A percentile compares a stretch with the other conserved stretches of the same genome.
phyloP scores from a whole-genome alignment of 1,140 invertebrate genomes.

The Drosophila quadrilineata region DNA sequence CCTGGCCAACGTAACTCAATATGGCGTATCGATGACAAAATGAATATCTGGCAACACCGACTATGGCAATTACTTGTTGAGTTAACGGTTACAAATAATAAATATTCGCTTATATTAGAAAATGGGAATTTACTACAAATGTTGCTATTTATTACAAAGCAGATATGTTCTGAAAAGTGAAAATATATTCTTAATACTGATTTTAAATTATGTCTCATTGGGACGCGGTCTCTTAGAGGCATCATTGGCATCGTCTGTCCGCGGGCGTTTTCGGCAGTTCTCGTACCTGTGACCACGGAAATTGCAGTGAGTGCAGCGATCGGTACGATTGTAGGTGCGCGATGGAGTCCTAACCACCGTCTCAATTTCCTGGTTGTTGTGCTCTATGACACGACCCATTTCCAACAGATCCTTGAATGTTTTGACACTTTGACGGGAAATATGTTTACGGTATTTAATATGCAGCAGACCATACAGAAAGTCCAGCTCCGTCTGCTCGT shows the following conservation, averaged over 20 bases:
- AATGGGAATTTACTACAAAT: too few relatives aligned
- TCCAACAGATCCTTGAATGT: slow-evolving; percentile 69
- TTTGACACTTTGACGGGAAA: slow-evolving; percentile 50
- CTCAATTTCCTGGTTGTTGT: slow-evolving; percentile 58
- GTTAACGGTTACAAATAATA: neutral
- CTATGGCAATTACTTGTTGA: neutral
- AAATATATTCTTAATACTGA: too few relatives aligned
- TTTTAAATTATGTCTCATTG: neutral
- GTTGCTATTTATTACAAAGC: too few relatives aligned
- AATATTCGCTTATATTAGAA: too few relatives aligned
- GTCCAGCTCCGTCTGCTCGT: slow-evolving; percentile 74
- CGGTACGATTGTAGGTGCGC: slow-evolving; percentile 32
- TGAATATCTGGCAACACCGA: slow-evolving; percentile 6
- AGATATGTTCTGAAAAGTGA: too few relatives aligned
- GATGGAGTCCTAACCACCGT: slow-evolving; percentile 13
- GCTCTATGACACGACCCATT: slow-evolving; percentile 70
- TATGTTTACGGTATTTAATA: slow-evolving; percentile 72
- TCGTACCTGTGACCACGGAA: slow-evolving; percentile 65
- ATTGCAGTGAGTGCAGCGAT: slow-evolving; percentile 63
- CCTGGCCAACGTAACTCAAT: neutral
- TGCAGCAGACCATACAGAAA: slow-evolving; percentile 73
- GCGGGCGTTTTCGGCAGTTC: slow-evolving; percentile 54
- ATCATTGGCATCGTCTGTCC: too few relatives aligned
- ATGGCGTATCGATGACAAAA: neutral
- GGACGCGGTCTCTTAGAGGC: neutral